Conservation (phyloP, 2,113 vertebrate genomes). For the Kobus ellipsiprymnus region DNA sequence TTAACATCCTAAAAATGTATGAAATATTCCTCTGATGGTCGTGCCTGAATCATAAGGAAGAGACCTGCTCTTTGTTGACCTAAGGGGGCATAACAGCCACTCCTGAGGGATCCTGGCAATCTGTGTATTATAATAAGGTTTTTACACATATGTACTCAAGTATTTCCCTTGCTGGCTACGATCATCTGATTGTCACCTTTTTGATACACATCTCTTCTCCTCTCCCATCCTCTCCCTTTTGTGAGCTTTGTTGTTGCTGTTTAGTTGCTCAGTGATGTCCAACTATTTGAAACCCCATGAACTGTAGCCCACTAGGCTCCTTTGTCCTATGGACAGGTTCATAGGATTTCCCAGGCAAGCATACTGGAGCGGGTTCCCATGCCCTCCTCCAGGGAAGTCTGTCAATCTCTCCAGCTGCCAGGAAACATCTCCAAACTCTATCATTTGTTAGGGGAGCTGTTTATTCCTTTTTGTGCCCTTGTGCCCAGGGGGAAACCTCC, state of each 20-base stretch:
- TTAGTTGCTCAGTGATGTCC: not conserved
- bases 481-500: not conserved
- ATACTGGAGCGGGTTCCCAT: not conserved
- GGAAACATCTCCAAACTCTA: not conserved
- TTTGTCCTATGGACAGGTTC: not conserved
- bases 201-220: not conserved
- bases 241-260: not conserved
- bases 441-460: not conserved
- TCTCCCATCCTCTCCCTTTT: not conserved
- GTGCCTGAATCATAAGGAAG: not conserved
- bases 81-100: not conserved
- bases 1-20: not conserved
- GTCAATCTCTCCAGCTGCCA: not conserved
- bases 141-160: not conserved
- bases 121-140: not conserved
- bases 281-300: not conserved
- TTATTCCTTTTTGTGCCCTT: not conserved
- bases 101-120: not conserved
- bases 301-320: not conserved
- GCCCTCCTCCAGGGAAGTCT: not conserved
- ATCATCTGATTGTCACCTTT: not conserved
- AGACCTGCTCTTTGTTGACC: not conserved
- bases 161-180: not conserved
- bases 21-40: not conserved
- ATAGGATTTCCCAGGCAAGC: not conserved